Conservation (phyloP, 2,888 invertebrate genomes). For the Itoplectis maculator region DNA sequence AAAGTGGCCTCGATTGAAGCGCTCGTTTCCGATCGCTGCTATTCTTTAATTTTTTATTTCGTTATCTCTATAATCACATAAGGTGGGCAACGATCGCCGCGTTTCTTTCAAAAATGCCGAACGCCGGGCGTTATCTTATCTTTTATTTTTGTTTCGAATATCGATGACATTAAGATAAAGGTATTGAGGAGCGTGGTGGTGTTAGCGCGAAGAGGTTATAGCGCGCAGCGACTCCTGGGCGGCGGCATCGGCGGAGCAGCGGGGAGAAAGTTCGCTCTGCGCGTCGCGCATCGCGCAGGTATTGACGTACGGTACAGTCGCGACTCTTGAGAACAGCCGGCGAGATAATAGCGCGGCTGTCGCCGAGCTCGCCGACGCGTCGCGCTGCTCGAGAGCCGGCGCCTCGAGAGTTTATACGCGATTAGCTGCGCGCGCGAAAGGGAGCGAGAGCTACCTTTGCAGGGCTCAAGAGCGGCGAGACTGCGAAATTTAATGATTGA, state of each 20-base stretch:
- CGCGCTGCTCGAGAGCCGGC: too few relatives aligned
- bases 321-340: not conserved
- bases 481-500: too few relatives aligned
- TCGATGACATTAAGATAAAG: slow-evolving; percentile 6
- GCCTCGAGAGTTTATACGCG: not conserved
- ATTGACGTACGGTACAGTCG: slow-evolving; percentile 70
- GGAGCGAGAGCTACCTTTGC: too few relatives aligned
- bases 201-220: slow-evolving; percentile 62
- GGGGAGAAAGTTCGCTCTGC: slow-evolving; percentile 71
- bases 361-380: not conserved
- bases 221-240: slow-evolving; percentile 9
- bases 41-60: not conserved
- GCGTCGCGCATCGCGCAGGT: slow-evolving; percentile 72
- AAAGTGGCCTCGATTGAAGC: slow-evolving; percentile 52
- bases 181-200: not conserved
- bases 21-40: not conserved
- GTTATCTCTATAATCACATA: slow-evolving; percentile 19
- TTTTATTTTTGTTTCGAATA: not conserved
- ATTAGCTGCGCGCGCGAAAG: too few relatives aligned
- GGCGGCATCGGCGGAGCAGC: slow-evolving; percentile 7
- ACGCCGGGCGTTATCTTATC: not conserved
- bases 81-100: slow-evolving; percentile 16
- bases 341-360: slow-evolving; percentile 1
- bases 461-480: too few relatives aligned
- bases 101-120: not conserved